Conservation (phyloP, 2,797 vertebrate species). For the Hippoglossus hippoglossus region DNA sequence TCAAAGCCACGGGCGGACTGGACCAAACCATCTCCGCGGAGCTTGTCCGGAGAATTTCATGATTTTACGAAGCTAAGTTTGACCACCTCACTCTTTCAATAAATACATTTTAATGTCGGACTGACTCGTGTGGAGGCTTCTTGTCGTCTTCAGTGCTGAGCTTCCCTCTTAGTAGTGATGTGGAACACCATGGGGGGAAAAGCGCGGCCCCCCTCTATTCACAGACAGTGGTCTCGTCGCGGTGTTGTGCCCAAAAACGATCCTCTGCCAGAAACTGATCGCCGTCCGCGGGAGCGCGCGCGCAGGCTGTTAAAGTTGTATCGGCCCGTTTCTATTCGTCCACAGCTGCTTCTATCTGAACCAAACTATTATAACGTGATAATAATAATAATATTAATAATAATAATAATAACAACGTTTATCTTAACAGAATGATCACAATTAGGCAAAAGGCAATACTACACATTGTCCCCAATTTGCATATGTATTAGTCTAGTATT, state of each 20-base stretch:
- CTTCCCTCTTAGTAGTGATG: background rate
- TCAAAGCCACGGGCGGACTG: conserved; percentile 73
- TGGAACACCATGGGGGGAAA: background rate
- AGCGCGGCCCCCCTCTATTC: conserved; percentile 3
- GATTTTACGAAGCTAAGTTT: background rate
- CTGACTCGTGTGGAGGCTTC: accelerated
- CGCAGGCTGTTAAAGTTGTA: no score
- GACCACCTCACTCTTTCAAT: accelerated
- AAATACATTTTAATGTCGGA: accelerated
- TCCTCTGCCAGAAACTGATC: no score
- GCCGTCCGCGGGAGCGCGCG: no score
- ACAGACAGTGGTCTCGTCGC: conserved; percentile 66
- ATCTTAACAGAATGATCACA: no score
- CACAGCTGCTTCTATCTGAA: no score
- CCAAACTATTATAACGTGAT: no score
- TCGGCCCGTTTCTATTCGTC: no score
- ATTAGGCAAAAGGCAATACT: no score
- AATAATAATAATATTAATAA: no score
- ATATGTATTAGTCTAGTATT: no score
- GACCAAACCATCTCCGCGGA: conserved; percentile 63
- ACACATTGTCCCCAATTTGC: no score
- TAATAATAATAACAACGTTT: no score
- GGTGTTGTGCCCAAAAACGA: background rate
- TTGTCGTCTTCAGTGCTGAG: accelerated
- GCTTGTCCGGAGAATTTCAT: accelerated